Conservation (phyloP, 2,113 vertebrate species). For the Gobiocypris rarus region DNA sequence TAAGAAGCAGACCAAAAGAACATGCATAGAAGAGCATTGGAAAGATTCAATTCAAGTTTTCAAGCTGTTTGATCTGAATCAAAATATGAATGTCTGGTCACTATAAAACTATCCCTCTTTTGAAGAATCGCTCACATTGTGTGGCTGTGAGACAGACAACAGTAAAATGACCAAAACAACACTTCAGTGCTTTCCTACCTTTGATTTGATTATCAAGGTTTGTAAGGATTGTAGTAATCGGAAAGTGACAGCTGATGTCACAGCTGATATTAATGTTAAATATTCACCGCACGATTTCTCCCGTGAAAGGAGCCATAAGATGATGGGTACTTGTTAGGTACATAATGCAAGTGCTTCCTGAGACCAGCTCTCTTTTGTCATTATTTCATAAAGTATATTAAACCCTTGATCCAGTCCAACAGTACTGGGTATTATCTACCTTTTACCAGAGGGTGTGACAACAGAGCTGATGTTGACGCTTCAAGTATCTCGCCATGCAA, state of each 20-base stretch:
- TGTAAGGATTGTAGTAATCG: slow-evolving; percentile 34
- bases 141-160: slow-evolving; percentile 18
- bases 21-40: slow-evolving; percentile 70
- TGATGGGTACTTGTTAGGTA: slow-evolving; percentile 21
- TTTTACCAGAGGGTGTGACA: slow-evolving; percentile 37
- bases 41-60: slow-evolving; percentile 65
- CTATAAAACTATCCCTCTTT: slow-evolving; percentile 51
- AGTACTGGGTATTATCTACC: slow-evolving; percentile 35
- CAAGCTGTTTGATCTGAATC: slow-evolving; percentile 50
- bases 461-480: slow-evolving; percentile 52
- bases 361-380: slow-evolving; percentile 51
- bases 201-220: slow-evolving; percentile 46
- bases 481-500: slow-evolving; percentile 51
- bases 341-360: slow-evolving; percentile 47
- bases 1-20: slow-evolving; percentile 64
- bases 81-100: slow-evolving; percentile 47
- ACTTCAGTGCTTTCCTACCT: slow-evolving; percentile 64
- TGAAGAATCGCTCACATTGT: slow-evolving; percentile 33
- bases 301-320: slow-evolving; percentile 26
- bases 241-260: slow-evolving; percentile 39
- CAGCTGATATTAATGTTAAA: slow-evolving; percentile 37
- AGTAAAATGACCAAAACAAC: slow-evolving; percentile 58
- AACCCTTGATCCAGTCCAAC: slow-evolving; percentile 36
- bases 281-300: slow-evolving; percentile 36
- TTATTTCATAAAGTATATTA: slow-evolving; percentile 17